phyloP scores from a whole-genome alignment of 1,140 invertebrate species.

The Arctopsyche grandis region DNA sequence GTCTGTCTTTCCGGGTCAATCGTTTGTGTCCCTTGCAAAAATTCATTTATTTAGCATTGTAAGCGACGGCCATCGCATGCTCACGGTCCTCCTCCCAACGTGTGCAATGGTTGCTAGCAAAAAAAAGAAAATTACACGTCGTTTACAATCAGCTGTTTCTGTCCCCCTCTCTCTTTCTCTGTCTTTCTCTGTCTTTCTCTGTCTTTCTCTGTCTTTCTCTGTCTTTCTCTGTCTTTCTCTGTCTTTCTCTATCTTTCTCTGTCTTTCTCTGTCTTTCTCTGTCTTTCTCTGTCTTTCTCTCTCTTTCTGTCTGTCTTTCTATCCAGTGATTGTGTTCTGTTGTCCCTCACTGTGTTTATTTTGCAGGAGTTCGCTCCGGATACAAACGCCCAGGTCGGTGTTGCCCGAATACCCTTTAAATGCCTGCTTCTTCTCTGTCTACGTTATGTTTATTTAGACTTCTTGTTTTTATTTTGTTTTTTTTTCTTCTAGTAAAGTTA shows the following conservation, averaged over 20 bases:
- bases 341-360: slow-evolving; percentile 43
- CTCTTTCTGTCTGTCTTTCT: background rate
- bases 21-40: background rate
- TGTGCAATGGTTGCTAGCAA: no score
- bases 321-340: slow-evolving; percentile 16
- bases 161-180: no score
- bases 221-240: slow-evolving; percentile 40
- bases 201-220: slow-evolving; percentile 15
- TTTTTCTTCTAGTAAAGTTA: background rate
- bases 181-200: background rate
- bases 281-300: no score
- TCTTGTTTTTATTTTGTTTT: background rate
- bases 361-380: slow-evolving; percentile 52
- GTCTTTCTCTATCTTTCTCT: no score
- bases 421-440: slow-evolving; percentile 40
- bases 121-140: no score
- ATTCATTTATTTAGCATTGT: no score
- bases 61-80: no score
- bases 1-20: background rate
- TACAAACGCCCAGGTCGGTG: slow-evolving; percentile 53
- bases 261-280: no score
- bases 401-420: slow-evolving; percentile 27
- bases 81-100: no score
- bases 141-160: no score
- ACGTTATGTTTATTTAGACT: background rate